A percentile compares a stretch with the other conserved stretches of the same genome.
These are phyloP conservation scores for Drosophila ficusphila DNA, from an alignment of 1,140 invertebrate genomes.

Conservation along the genomic window DNA sequence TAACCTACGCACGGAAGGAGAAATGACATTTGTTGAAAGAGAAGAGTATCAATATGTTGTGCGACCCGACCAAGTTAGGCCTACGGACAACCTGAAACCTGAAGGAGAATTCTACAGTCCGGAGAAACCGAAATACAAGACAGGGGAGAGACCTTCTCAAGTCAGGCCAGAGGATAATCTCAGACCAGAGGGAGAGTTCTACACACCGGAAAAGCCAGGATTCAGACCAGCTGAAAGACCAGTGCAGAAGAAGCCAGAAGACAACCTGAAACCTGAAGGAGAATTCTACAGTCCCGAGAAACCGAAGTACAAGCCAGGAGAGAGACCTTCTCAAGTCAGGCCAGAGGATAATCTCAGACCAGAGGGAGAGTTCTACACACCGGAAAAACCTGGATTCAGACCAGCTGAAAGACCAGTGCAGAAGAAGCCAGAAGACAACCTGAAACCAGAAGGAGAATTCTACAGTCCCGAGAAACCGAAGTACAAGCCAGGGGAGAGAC, in stretches of 20 bases:
- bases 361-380: conserved; percentile 28
- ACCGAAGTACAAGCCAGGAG: conserved; percentile 67
- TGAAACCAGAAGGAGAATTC: conserved; percentile 87
- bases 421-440: conserved; percentile 71
- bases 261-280: conserved; percentile 85
- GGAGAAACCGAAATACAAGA: too few relatives aligned
- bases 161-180: too few relatives aligned
- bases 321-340: conserved; percentile 82
- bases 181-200: conserved; percentile 51
- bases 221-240: conserved; percentile 82
- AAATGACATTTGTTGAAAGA: too few relatives aligned
- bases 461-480: conserved; percentile 58
- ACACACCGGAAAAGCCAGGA: conserved; percentile 77
- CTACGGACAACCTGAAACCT: too few relatives aligned
- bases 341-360: conserved; percentile 86
- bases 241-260: conserved; percentile 61
- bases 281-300: conserved; percentile 85
- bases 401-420: conserved; percentile 86
- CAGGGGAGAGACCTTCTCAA: too few relatives aligned
- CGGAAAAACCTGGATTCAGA: conserved; percentile 42
- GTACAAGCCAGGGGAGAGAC: conserved; percentile 1
- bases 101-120: too few relatives aligned
- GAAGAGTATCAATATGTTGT: too few relatives aligned
- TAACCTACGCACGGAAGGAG: too few relatives aligned
- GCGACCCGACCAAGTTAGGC: too few relatives aligned